Conservation (phyloP, 2,888 invertebrate species). For the Dicyrtomina minuta region DNA sequence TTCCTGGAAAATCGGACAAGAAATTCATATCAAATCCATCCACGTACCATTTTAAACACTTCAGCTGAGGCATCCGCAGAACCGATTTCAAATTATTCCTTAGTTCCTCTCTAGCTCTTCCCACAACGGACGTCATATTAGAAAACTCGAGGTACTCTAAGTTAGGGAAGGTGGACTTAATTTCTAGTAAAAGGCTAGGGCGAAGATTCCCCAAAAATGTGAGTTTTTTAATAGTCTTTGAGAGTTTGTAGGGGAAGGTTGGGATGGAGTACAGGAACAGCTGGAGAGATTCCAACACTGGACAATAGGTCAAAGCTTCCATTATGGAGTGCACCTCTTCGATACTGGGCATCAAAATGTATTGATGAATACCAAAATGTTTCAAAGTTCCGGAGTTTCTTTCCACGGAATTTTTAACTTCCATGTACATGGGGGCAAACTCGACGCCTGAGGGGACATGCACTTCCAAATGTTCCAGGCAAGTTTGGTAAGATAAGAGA, state of each 20-base stretch:
- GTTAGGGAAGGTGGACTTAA: slow-evolving; percentile 56
- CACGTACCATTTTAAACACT: too few species aligned
- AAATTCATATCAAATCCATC: too few species aligned
- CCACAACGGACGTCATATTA: too few species aligned
- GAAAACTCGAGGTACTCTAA: too few species aligned
- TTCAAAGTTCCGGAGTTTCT: background rate
- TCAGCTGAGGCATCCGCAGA: too few species aligned
- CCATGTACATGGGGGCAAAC: background rate
- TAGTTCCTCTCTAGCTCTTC: too few species aligned
- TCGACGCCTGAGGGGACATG: background rate
- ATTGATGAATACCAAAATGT: background rate
- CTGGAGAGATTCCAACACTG: background rate
- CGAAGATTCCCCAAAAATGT: background rate
- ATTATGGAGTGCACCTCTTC: background rate
- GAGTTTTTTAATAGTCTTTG: background rate
- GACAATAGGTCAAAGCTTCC: background rate
- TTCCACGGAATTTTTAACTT: background rate
- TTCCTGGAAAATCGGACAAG: too few species aligned
- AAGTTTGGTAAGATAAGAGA: background rate
- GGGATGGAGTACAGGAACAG: background rate
- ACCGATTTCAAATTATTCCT: too few species aligned
- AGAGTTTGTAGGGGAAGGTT: background rate
- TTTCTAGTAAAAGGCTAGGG: background rate
- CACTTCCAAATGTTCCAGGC: background rate
- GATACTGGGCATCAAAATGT: background rate